Evolutionary conservation across 1,140 invertebrate species (phyloP), one percentile per base, ranked within the genome.

Genomic region (Antheraea pernyi): DNA sequence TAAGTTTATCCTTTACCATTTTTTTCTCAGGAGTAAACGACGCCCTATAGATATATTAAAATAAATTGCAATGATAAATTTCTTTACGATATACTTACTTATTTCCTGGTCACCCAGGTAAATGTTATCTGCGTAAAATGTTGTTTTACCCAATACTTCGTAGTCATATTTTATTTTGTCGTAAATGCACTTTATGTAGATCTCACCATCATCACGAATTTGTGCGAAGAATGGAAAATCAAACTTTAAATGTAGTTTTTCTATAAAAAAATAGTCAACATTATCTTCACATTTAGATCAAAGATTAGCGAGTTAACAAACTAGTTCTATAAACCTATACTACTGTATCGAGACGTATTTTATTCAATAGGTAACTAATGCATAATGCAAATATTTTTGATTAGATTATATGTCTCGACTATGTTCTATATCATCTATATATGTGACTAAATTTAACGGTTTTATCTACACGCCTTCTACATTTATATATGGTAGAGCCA

Each of bases 181-280:
- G 16, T 77, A 67, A 36, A 76, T 68, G 58, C 74, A 74, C 16
- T 81, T 78, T 16, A 86, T 64, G 65, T 82, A 86, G 10, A 84
- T 72, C 16, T 86, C 80, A 9, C 81, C 84, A 65, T 85, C 79
- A 8, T 77, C 72, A 18, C 70, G 76, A 62, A 72, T 78, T 60
- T 78, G 72, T 0, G 79, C 58, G 11, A 73, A 68, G 37, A 83
- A 83, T 1, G 75, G 73, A 62, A 77, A 81, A 8, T 78, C 70
- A 4, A 82, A 72, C 60, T 66, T 81, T n/a, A 85, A 11, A 42
- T 79, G 63, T 0, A 88, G 19, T 74, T 88, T 80, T 19, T 81
- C 86, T 88, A 72, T 19, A 83, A 19, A 64, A 19, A 65, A 65
- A 65, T 0, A 42, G 7, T 9, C 46, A 53, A 11, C 6, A 53